Conservation (phyloP, 2,888 invertebrate genomes). For the Plagiodera versicolora region DNA sequence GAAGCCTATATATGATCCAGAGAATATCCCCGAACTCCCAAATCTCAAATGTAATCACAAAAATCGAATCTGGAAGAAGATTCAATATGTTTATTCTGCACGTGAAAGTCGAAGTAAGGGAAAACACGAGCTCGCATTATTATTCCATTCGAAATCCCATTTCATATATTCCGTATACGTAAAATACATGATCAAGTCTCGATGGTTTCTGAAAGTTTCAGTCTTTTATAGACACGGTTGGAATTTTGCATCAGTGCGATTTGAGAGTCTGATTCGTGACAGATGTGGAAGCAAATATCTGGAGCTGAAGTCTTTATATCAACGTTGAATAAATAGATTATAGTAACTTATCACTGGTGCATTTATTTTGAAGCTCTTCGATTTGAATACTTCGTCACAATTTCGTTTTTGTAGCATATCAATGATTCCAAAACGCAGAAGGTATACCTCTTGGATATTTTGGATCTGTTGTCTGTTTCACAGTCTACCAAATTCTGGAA, state of each 20-base stretch:
- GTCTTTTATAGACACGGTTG: background rate
- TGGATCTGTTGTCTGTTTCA: no score
- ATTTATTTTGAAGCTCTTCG: no score
- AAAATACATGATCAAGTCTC: background rate
- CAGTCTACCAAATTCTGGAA: no score
- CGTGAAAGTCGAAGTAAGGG: conserved; percentile 21
- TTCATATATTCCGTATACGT: background rate
- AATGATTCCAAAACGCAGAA: no score
- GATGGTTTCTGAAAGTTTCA: background rate
- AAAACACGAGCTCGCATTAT: conserved; percentile 34
- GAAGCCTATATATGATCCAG: background rate
- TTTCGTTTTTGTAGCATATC: no score
- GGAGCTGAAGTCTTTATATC: background rate
- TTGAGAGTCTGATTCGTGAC: background rate
- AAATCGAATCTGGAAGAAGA: conserved; percentile 23
- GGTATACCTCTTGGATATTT: no score
- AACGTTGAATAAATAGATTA: no score
- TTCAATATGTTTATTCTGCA: conserved; percentile 32
- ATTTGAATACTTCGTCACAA: no score
- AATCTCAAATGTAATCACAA: conserved; percentile 29
- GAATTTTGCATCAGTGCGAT: background rate
- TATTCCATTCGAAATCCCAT: conserved; percentile 31
- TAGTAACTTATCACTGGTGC: background rate
- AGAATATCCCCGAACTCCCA: conserved; percentile 15
- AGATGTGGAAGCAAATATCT: background rate